Percentiles rank a stretch among this genome's conserved stretches.
These are phyloP conservation scores for Megaceryle torquata DNA, from an alignment of 2,113 vertebrate genomes.

Conservation along the genomic window DNA sequence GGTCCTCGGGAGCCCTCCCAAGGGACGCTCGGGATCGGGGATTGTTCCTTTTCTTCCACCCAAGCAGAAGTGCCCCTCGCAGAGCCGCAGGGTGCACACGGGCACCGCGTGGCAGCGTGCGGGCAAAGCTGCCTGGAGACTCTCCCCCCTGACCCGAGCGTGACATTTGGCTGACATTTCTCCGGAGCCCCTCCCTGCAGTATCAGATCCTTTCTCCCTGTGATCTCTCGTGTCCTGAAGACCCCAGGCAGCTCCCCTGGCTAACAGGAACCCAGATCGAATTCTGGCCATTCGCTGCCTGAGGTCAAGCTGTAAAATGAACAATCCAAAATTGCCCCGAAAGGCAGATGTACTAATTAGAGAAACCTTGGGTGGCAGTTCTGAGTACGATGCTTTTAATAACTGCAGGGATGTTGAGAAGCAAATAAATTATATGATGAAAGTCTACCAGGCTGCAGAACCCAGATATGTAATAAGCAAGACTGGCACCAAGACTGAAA, in stretches of 20 bases:
- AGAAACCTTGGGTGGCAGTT: slow-evolving; percentile 36
- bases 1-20: not conserved
- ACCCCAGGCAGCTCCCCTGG: not conserved
- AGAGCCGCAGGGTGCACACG: not conserved
- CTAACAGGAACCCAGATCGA: not conserved
- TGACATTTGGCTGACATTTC: slow-evolving; percentile 8
- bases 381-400: slow-evolving; percentile 29
- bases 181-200: not conserved
- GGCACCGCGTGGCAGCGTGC: not conserved
- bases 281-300: not conserved
- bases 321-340: not conserved
- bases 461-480: slow-evolving; percentile 45
- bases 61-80: not conserved
- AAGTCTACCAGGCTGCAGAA: slow-evolving; percentile 51
- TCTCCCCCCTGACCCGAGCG: not conserved
- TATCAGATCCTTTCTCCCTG: not conserved
- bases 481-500: slow-evolving; percentile 57
- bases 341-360: slow-evolving; percentile 60
- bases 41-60: not conserved
- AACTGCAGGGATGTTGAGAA: slow-evolving; percentile 63
- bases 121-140: not conserved
- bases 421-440: slow-evolving; percentile 63
- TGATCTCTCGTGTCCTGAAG: not conserved
- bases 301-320: slow-evolving; percentile 24
- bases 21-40: not conserved